Evolutionary conservation across 2,888 invertebrate genomes (phyloP), one percentile per base, ranked within the genome.

Genomic region (Lochmaea crataegi): DNA sequence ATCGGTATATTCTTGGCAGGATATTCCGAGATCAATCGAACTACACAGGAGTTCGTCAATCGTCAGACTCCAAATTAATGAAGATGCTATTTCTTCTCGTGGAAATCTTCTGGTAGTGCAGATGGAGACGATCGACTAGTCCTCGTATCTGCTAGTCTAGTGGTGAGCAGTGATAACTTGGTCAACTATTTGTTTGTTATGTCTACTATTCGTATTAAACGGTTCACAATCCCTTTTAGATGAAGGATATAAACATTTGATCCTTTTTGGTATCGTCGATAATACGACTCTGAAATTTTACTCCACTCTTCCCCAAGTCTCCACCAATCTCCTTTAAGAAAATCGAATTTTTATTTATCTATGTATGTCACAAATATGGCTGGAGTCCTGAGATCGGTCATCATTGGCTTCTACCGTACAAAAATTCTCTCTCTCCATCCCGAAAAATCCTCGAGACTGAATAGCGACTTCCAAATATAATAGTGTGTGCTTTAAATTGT

Each of bases 401-500:
- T 80, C 78, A 78, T 76, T 77, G 76, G 78, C 66, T 79, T 78
- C 11, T 78, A 76, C 69, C 79, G 73, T 72, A 68, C 71, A 82
- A 82, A 82, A 83, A 83, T 83, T 82, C 82, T 80, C 83, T 82
- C 81, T 78, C 78, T 76, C 78, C 80, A 80, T 78, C 76, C 78
- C n/a, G n/a, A 78, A 75, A 32, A 26, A 61, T 79, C 79, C 73
- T 77, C 76, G 80, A 81, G 81, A 79, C 83, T 82, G 38, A 26
- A 38, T n/a, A 32, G 61, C 61, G 83, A 80, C 83, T 83, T 80
- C 83, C 84, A 85, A 86, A 87, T 86, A 86, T 84, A 84, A 84
- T 86, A 81, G 85, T 86, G 87, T 86, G 87, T 86, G 87, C 87
- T 88, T 89, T 88, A 88, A 88, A 89, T 88, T 88, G 88, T 88